These are phyloP conservation scores for Xanthia togata DNA, from an alignment of 2,888 invertebrate genomes.

Conservation along the genomic window DNA sequence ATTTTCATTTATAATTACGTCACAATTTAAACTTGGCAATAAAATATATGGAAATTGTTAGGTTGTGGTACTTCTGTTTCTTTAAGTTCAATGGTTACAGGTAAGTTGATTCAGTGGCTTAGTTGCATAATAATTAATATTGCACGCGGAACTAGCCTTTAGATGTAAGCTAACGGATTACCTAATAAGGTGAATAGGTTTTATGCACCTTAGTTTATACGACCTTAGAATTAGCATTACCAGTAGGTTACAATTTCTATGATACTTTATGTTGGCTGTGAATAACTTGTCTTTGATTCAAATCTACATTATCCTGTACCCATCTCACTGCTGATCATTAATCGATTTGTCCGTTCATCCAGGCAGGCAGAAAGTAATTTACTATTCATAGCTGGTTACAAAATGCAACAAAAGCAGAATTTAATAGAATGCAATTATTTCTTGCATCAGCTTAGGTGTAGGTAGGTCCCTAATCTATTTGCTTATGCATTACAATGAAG, in stretches of 20 bases:
- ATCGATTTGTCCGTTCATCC: not conserved
- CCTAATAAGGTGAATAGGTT: conserved; percentile 40
- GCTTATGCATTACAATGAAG: not conserved
- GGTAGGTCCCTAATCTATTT: not conserved
- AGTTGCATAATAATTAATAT: conserved; percentile 44
- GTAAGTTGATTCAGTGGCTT: conserved; percentile 16
- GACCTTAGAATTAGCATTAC: conserved; percentile 20
- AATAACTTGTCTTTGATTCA: not conserved
- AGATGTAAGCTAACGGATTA: conserved; percentile 20
- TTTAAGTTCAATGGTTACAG: not conserved
- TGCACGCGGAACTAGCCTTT: conserved; percentile 42
- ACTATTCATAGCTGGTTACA: not conserved
- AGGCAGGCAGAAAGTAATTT: not conserved
- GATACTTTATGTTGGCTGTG: not conserved
- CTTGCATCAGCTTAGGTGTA: not conserved
- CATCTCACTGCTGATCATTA: not conserved
- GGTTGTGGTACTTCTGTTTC: not conserved
- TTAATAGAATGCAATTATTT: not conserved
- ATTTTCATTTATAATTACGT: not conserved
- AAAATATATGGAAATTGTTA: not conserved
- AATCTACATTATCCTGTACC: not conserved
- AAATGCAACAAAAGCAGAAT: not conserved
- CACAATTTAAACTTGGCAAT: not conserved
- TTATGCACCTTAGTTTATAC: conserved; percentile 10
- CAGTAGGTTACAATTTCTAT: not conserved